Percentiles rank a stretch among this genome's conserved stretches.
Evolutionary conservation across 1,140 invertebrate species (phyloP).

Genomic region (Brachionus paranguensis): DNA sequence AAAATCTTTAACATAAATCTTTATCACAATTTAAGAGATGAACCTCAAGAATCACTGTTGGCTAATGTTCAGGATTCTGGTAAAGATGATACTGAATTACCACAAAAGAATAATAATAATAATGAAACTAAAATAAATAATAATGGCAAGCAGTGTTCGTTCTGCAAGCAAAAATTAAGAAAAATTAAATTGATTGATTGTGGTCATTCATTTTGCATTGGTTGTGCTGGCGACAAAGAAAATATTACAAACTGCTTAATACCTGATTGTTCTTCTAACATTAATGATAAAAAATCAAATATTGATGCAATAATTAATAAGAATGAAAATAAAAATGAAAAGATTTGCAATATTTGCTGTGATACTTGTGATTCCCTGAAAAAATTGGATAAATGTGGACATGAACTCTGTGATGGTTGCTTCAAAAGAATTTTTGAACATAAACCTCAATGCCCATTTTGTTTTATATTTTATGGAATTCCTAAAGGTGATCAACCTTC

Average conservation of each 20-base stretch:
- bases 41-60: neutral
- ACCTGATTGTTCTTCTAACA: neutral
- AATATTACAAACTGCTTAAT: neutral
- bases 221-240: neutral
- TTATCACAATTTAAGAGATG: neutral
- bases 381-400: neutral
- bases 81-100: neutral
- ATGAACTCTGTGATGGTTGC: neutral
- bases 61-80: neutral
- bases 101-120: neutral
- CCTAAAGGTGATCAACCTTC: neutral
- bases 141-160: neutral
- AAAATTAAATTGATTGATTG: neutral
- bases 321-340: neutral
- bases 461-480: constrained; percentile 11
- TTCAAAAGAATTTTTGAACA: neutral
- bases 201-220: neutral
- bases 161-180: neutral
- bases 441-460: constrained; percentile 26
- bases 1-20: neutral
- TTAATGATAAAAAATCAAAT: neutral
- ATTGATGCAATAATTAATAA: neutral
- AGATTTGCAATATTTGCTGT: neutral
- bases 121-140: neutral
- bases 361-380: neutral